Evolutionary conservation across 2,888 invertebrate genomes (phyloP).

Genomic region (Smittia sp.): DNA sequence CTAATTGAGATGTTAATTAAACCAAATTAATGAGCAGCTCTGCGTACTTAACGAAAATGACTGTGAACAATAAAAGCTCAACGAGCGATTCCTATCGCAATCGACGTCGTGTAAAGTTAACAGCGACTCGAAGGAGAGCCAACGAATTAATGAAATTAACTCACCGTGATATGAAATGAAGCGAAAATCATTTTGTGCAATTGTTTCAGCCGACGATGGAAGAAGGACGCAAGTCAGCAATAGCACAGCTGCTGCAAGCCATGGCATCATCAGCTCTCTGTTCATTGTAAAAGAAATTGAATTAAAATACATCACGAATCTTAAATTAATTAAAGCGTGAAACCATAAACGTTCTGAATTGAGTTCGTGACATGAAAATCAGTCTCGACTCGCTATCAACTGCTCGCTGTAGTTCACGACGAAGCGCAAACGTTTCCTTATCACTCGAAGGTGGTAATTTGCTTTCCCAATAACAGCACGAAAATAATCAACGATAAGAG

Average conservation of each 20-base stretch:
- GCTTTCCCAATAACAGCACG: not conserved
- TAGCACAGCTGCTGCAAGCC: not conserved
- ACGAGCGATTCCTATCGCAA: not conserved
- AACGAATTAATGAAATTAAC: slow-evolving; percentile 39
- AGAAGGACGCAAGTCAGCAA: not conserved
- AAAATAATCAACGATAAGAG: slow-evolving; percentile 8
- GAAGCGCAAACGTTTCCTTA: not conserved
- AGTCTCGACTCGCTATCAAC: not conserved
- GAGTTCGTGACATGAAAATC: slow-evolving; percentile 23
- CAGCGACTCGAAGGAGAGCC: not conserved
- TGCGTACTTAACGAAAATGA: not conserved
- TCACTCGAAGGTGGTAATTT: not conserved
- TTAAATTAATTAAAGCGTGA: slow-evolving; percentile 10
- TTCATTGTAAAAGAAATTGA: not conserved
- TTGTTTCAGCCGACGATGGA: not conserved
- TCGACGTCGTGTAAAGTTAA: not conserved
- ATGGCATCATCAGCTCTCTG: not conserved
- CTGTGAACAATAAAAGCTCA: slow-evolving; percentile 5
- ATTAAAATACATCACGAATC: slow-evolving; percentile 6
- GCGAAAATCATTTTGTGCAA: slow-evolving; percentile 50
- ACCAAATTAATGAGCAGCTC: not conserved
- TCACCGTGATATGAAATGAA: slow-evolving; percentile 53
- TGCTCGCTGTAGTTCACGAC: not conserved
- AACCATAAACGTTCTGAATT: not conserved
- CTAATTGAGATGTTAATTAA: slow-evolving; percentile 19